Evolutionary conservation across 2,797 vertebrate species (phyloP), one percentile per base, ranked within the genome.

Genomic region (Fundulus diaphanus): DNA sequence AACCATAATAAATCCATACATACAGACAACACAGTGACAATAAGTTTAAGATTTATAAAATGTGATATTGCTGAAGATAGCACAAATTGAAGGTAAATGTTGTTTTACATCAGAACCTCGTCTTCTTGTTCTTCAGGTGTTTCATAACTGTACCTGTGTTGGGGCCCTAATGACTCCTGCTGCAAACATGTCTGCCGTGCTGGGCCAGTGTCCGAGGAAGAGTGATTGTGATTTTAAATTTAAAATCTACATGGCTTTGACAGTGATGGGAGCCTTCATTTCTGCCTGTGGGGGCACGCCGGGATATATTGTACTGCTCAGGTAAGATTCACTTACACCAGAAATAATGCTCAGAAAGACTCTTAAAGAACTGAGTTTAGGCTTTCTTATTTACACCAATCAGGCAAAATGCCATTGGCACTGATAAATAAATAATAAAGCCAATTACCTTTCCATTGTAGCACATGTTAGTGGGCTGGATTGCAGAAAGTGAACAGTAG

Each of bases 121-220:
- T 24, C 2, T 16, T 74, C 40, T 82, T 59, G 2, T 31, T 65
- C 48, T 75, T 48, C 9, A 99, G 97, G 87, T 93, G 31, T 99
- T 96, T 89, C 95, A 97, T 89, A 99, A 99, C 90, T 99, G 98
- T 81, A 96, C 95, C 73, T 99, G 98, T 1, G 75, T 97, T 68
- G 89, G 57, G 42, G 89, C 87, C 13, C 68, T 82, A n/a, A 59
- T 80, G 46, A 71, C 79, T 12, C 88, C 93, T 4, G 87, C 27
- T 9, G 52, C 68, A 49, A 96, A 95, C 73, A 93, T 86, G 77
- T 98, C 97, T 4, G 94, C 93, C 13, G 87, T 94, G 42, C 76
- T 96, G 82, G 98, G 98, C 37, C 96, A 95, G 37, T 99, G 98
- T 72, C 89, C 95, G 35, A 96, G 96, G 88, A 95, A 90, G 79